Evolutionary conservation across 2,797 vertebrate genomes (phyloP), one percentile per base, ranked within the genome.

Genomic region (Tinamus major): DNA sequence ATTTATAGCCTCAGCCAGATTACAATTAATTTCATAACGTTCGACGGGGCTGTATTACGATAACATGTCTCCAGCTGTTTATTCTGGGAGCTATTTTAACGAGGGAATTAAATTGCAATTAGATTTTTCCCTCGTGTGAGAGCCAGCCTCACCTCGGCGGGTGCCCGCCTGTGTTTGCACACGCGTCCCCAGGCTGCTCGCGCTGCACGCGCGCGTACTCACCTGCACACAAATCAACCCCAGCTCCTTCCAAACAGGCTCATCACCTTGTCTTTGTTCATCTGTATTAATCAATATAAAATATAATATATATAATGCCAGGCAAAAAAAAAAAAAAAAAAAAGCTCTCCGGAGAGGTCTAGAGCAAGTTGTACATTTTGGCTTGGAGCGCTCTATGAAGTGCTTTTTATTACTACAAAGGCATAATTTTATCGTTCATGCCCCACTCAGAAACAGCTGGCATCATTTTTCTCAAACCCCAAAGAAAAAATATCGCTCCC

Each of bases 381-480:
- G 37, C 33, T 89, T 2, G 3, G 42, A n/a, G 42, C 69, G 92
- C 72, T 27, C 42, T 61, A 39, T 67, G 58, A 85, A 91, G 55
- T 68, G 35, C 35, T 35, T 44, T 26, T 69, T 87, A 91, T 61
- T 58, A 59, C 67, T 93, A 68, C 53, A 79, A 89, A 93, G 74
- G 27, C 79, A 64, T 35, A 81, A 85, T 85, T 88, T 90, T 87
- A 71, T 78, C 93, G 82, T 77, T 92, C 69, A n/a, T 61, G 70
- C 88, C 2, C 44, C 81, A 49, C 55, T 86, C 64, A 58, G 71
- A 76, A 85, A 93, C 90, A 95, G 87, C 91, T 94, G 88, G 90
- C 89, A 90, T 53, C 6, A 0, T 88, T 96, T 94, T 89, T 77
- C 88, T 96, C 62, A 63, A 96, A 82, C 61, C 70, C 58, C 64